phyloP scores from a whole-genome alignment of 2,888 invertebrate species.

The Clitarchus hookeri region DNA sequence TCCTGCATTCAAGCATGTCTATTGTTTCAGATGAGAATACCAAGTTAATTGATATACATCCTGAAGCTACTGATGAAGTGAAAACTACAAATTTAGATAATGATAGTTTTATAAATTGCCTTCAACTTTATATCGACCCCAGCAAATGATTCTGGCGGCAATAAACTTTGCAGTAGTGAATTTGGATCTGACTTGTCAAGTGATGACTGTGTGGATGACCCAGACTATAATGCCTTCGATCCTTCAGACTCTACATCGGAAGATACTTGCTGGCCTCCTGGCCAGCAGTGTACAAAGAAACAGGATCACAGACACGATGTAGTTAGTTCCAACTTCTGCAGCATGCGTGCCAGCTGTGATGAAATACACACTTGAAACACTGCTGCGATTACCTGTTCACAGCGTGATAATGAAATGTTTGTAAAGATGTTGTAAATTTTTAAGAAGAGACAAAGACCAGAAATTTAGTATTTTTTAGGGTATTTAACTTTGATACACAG shows the following conservation, averaged over 20 bases:
- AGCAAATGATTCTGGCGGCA: background rate
- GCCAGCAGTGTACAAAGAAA: too few relatives aligned
- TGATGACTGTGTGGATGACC: background rate
- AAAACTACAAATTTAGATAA: background rate
- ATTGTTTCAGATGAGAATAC: background rate
- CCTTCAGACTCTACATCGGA: background rate
- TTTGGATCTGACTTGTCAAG: background rate
- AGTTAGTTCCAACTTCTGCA: too few relatives aligned
- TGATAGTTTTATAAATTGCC: background rate
- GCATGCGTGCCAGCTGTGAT: too few relatives aligned
- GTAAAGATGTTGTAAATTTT: too few relatives aligned
- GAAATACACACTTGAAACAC: too few relatives aligned
- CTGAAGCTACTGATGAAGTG: background rate
- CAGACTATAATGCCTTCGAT: background rate
- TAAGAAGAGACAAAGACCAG: too few relatives aligned
- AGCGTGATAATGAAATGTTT: too few relatives aligned
- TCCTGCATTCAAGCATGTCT: background rate
- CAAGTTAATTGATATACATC: background rate
- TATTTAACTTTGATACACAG: too few relatives aligned
- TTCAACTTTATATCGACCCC: background rate
- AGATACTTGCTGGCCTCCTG: too few relatives aligned
- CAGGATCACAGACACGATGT: too few relatives aligned
- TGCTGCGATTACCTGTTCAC: too few relatives aligned
- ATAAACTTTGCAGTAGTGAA: background rate
- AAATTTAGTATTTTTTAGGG: too few relatives aligned